Percentiles rank a stretch among this genome's conserved stretches.
Conservation (phyloP, 2,888 invertebrate genomes). For the Sminthurinus aureus region DNA sequence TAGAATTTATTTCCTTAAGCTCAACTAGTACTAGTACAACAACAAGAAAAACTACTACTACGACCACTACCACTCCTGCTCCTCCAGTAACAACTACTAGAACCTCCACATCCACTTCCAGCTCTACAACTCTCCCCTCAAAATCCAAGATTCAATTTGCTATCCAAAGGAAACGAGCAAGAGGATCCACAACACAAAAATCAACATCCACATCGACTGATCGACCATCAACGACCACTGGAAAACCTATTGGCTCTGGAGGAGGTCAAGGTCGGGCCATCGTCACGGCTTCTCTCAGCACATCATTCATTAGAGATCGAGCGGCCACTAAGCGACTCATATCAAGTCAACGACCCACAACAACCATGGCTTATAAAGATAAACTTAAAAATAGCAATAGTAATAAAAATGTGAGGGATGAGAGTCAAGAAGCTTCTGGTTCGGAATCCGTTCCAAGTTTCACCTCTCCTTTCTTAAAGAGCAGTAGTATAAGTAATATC, state of each 20-base stretch:
- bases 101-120: neutral
- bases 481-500: neutral
- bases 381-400: slow-evolving; percentile 1
- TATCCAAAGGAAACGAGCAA: slow-evolving; percentile 23
- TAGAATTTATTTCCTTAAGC: slow-evolving; percentile 18
- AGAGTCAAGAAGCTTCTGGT: slow-evolving; percentile 37
- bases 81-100: neutral
- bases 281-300: slow-evolving; percentile 27
- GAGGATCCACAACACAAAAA: slow-evolving; percentile 7
- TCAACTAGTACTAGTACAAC: slow-evolving; percentile 13
- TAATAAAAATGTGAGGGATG: slow-evolving; percentile 4
- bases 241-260: slow-evolving; percentile 3
- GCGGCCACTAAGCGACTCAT: slow-evolving; percentile 36
- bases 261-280: slow-evolving; percentile 22
- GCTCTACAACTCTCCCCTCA: neutral
- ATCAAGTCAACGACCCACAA: slow-evolving; percentile 26
- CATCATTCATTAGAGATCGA: slow-evolving; percentile 36
- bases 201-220: neutral
- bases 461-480: slow-evolving; percentile 33
- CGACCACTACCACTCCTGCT: slow-evolving; percentile 7
- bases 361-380: neutral
- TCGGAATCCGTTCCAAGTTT: neutral
- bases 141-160: neutral
- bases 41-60: neutral
- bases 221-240: slow-evolving; percentile 28